Percentiles rank a stretch among this genome's conserved stretches.
These are phyloP conservation scores for Pseudobourletiella spinata DNA, from an alignment of 1,140 invertebrate species.

Conservation along the genomic window DNA sequence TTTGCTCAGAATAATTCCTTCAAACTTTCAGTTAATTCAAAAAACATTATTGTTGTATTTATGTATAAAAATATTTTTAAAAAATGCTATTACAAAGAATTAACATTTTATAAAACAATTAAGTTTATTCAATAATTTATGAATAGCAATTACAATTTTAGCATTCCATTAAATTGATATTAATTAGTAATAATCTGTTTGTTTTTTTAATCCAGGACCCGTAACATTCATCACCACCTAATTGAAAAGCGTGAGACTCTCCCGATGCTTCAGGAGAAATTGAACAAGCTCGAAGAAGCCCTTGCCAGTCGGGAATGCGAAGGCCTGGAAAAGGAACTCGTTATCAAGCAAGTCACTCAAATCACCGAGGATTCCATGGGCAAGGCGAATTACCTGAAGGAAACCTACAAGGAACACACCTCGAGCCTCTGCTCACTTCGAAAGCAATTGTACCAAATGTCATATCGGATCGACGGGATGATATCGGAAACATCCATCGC, in stretches of 20 bases:
- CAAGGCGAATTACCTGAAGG: conserved; percentile 24
- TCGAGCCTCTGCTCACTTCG: conserved; percentile 11
- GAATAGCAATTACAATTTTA: too few species aligned
- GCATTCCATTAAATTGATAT: too few species aligned
- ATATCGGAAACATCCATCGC: conserved; percentile 30
- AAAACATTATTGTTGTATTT: too few species aligned
- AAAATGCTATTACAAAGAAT: too few species aligned
- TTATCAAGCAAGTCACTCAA: conserved; percentile 25
- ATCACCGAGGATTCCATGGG: conserved; percentile 7
- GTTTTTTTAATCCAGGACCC: too few species aligned
- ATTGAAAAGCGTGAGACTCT: conserved; percentile 24
- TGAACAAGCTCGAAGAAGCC: conserved; percentile 15
- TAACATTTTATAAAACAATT: too few species aligned
- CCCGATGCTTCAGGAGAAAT: conserved; percentile 12
- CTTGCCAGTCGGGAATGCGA: conserved; percentile 19
- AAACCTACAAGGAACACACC: conserved; percentile 19
- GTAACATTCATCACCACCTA: conserved; percentile 21
- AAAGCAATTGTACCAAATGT: conserved; percentile 17
- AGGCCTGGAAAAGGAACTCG: conserved; percentile 20
- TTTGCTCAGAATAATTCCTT: too few species aligned
- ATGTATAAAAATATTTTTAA: too few species aligned
- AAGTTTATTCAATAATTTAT: too few species aligned
- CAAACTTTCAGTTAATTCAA: too few species aligned
- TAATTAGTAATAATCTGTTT: too few species aligned
- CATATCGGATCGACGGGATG: conserved; percentile 28